phyloP scores from a whole-genome alignment of 2,797 vertebrate genomes.

The Notolabrus celidotus region DNA sequence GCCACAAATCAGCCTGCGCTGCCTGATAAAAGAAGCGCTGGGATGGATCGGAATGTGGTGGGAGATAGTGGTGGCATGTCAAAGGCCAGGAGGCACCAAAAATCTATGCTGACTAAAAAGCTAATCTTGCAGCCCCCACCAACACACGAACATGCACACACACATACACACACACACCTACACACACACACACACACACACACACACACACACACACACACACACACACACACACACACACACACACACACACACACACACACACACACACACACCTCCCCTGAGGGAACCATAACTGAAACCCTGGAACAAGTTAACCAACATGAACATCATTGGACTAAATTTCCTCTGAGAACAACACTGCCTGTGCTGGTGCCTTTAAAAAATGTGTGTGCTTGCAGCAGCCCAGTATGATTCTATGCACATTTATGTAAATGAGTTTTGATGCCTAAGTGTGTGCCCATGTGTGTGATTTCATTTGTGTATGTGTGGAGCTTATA shows the following conservation, averaged over 20 bases:
- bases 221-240: conserved; percentile 29
- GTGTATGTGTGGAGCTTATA: conserved; percentile 25
- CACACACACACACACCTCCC: conserved; percentile 32
- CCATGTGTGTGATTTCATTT: conserved; percentile 9
- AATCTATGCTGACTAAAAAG: conserved; percentile 61
- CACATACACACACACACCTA: too few relatives aligned
- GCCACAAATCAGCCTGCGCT: conserved; percentile 71
- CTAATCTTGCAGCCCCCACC: conserved; percentile 60
- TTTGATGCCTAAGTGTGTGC: conserved; percentile 17
- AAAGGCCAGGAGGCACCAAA: conserved; percentile 70
- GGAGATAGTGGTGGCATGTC: conserved; percentile 73
- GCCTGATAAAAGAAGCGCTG: conserved; percentile 73
- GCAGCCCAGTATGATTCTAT: background rate
- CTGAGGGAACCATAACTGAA: conserved; percentile 53
- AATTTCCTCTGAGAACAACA: conserved; percentile 35
- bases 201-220: conserved; percentile 35
- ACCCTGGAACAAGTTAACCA: conserved; percentile 53
- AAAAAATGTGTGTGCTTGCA: conserved; percentile 33
- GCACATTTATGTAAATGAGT: conserved; percentile 45
- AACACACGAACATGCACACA: too few relatives aligned
- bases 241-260: conserved; percentile 26
- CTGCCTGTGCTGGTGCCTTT: conserved; percentile 30
- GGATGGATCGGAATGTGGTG: conserved; percentile 75
- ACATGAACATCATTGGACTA: conserved; percentile 23
- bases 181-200: conserved; percentile 24